These are phyloP conservation scores for Embiotoca jacksoni DNA, from an alignment of 2,113 vertebrate species.

Conservation along the genomic window DNA sequence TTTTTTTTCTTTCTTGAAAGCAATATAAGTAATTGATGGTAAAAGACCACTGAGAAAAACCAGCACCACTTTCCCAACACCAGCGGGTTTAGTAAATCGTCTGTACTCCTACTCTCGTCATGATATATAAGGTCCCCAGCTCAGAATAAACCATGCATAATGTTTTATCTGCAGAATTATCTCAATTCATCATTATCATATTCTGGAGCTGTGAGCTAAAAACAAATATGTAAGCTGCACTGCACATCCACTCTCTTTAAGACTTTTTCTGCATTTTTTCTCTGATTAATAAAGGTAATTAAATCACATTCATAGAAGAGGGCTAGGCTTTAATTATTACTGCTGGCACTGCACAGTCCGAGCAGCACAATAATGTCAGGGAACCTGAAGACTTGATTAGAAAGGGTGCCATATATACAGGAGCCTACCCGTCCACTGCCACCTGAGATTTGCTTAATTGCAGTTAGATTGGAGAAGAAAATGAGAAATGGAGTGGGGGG, in stretches of 20 bases:
- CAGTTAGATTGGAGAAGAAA: constrained; percentile 70
- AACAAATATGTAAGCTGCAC: constrained; percentile 70
- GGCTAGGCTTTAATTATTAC: constrained; percentile 81
- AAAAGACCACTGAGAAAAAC: constrained; percentile 39
- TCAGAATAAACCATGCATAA: constrained; percentile 55
- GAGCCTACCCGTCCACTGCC: constrained; percentile 62
- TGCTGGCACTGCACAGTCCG: constrained; percentile 66
- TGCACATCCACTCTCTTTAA: constrained; percentile 34
- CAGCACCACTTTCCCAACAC: constrained; percentile 12
- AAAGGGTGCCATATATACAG: constrained; percentile 76
- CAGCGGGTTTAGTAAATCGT: constrained; percentile 44
- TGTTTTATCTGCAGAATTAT: constrained; percentile 72
- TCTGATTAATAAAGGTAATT: constrained; percentile 84
- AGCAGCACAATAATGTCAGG: constrained; percentile 77
- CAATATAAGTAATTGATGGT: constrained; percentile 76
- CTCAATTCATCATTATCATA: constrained; percentile 77
- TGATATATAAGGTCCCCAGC: constrained; percentile 47
- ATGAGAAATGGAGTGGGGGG: constrained; percentile 65
- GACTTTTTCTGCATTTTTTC: constrained; percentile 36
- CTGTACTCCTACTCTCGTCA: constrained; percentile 44
- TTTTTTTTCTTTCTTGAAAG: constrained; percentile 54
- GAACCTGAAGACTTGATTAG: constrained; percentile 84
- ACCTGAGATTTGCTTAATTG: constrained; percentile 80
- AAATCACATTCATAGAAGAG: constrained; percentile 77
- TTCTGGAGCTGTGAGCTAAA: constrained; percentile 55